Evolutionary conservation across 1,140 invertebrate species (phyloP).

Genomic region (Archivesica marissinica): DNA sequence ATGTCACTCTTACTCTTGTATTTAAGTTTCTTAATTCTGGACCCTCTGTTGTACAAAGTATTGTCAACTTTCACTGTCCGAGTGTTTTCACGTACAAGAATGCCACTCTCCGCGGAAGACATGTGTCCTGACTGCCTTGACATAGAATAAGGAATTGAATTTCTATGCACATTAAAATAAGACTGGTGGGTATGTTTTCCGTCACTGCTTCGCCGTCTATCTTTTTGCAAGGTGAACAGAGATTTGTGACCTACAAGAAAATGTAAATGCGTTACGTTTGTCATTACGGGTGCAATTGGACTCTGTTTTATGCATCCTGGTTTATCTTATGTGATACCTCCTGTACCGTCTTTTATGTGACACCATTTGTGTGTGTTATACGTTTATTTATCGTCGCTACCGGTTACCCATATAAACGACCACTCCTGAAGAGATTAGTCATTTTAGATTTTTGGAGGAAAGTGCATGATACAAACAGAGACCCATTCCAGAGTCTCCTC

Average conservation of each 20-base stretch:
- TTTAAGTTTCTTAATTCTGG: neutral
- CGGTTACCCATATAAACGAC: no score
- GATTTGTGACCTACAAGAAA: neutral
- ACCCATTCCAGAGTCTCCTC: no score
- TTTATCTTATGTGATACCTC: no score
- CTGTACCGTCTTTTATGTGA: no score
- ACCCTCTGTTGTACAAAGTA: slow-evolving; percentile 33
- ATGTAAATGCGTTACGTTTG: no score
- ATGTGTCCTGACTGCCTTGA: neutral
- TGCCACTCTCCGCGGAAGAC: slow-evolving; percentile 10
- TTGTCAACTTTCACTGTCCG: slow-evolving; percentile 65
- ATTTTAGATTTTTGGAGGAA: no score
- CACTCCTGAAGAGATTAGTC: no score
- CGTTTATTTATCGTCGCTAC: no score
- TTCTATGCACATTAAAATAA: slow-evolving; percentile 15
- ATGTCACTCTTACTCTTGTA: slow-evolving; percentile 31
- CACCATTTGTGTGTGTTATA: no score
- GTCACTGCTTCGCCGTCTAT: slow-evolving; percentile 42
- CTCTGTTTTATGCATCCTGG: no score
- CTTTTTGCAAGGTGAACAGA: neutral
- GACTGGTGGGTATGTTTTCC: slow-evolving; percentile 14
- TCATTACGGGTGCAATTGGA: no score
- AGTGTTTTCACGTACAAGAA: slow-evolving; percentile 57
- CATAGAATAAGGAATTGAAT: neutral
- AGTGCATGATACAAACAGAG: no score